Evolutionary conservation across 35 echinoderm and acorn worm species (phyloP).

Genomic region (Lytechinus pictus): DNA sequence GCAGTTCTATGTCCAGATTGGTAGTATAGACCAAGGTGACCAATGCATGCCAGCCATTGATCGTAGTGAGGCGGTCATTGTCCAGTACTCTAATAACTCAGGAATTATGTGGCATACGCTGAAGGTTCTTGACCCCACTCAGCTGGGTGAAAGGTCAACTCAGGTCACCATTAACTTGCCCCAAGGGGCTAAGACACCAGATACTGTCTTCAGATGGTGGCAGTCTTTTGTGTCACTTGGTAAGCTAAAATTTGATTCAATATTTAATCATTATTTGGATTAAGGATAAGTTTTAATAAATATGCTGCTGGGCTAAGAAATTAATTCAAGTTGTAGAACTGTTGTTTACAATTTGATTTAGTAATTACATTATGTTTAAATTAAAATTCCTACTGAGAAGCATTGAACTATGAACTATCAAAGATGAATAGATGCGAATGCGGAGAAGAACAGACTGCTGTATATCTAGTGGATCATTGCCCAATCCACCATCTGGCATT

Average conservation of each 20-base stretch:
- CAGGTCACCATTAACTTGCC: slow-evolving; percentile 83
- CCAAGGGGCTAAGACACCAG: slow-evolving; percentile 70
- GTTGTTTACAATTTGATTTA: no score
- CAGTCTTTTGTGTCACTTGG: slow-evolving; percentile 76
- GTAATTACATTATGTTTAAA: no score
- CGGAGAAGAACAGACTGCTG: no score
- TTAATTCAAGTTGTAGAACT: no score
- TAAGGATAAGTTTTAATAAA: not conserved
- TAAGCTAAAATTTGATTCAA: not conserved
- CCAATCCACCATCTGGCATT: no score
- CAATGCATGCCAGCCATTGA: slow-evolving; percentile 60
- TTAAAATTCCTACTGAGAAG: no score
- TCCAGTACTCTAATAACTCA: slow-evolving; percentile 87
- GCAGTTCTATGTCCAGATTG: slow-evolving; percentile 92
- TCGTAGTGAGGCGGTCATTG: slow-evolving; percentile 77
- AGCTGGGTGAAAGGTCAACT: slow-evolving; percentile 42
- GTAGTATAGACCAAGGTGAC: slow-evolving; percentile 49
- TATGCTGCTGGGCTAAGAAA: not conserved
- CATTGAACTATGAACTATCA: no score
- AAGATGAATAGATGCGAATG: no score
- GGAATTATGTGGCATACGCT: slow-evolving; percentile 84
- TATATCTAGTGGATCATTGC: no score
- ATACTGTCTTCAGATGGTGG: slow-evolving; percentile 90
- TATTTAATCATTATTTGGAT: no score
- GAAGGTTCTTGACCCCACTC: slow-evolving; percentile 73